Base-by-base conservation (phyloP, 2,797 vertebrate genomes). In the Taenioides sp. region DNA sequence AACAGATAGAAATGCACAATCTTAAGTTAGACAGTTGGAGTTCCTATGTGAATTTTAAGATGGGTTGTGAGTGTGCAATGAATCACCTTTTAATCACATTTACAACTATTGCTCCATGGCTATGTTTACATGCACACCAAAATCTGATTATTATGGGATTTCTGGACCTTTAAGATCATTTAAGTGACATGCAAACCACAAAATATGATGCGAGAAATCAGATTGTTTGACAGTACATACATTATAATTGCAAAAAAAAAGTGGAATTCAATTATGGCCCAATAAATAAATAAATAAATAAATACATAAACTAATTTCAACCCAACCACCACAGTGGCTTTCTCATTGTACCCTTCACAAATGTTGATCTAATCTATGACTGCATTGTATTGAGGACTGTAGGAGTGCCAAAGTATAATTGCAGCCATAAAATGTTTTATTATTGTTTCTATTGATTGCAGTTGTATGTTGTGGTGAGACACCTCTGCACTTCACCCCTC, bases 401-500 rank as follows among this genome's bases (percentile, higher is more conserved):
- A 28, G 43, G 18, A n/a, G 23, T 28, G 6, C 9, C 47, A 7
- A 31, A 52, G 20, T 52, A 6, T 43, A 52, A 10, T 14, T 52
- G 16, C 7, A 31, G 17, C 25, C n/a, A 20, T 52, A 31, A 25
- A 50, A 14, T 65, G 54, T 10, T 57, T 57, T 57, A 57, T 57
- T 57, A 57, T 57, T 23, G 23, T 11, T 23, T 55, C 11, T 55
- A 43, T 25, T 65, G 40, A 20, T 40, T 6, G 4, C 28, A 40
- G 20, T 65, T 17, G 40, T 7, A 65, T 49, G 40, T 23, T 43
- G 11, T 65, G 61, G 34, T 23, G 20, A 63, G n/a, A 63, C 25
- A 37, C 22, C 31, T 66, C 60, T 22, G 65, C 28, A 57, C 54
- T 71, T 72, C 61, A 65, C 63, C 64, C 75, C 61, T 72, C 70